Conservation (phyloP, 2,888 invertebrate genomes). For the Ormyrus pomaceus region DNA sequence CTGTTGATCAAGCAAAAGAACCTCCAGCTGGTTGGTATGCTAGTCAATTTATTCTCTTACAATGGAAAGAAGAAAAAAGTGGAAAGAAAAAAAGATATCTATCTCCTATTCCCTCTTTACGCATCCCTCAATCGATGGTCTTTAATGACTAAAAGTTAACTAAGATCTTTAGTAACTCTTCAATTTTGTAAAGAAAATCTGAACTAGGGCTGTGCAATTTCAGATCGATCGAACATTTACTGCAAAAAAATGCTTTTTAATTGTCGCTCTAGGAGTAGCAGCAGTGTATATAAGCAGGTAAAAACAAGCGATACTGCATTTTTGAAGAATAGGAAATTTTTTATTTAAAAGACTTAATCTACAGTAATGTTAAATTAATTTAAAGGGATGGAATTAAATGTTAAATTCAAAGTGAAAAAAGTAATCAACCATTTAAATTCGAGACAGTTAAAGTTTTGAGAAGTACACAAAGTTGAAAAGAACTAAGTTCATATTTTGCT, state of each 20-base stretch:
- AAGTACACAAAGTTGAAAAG: background rate
- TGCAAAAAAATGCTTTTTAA: conserved; percentile 27
- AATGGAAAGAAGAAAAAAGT: conserved; percentile 39
- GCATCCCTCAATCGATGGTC: conserved; percentile 46
- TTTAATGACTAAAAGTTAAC: conserved; percentile 56
- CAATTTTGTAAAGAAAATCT: conserved; percentile 38
- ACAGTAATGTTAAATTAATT: background rate
- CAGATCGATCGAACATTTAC: conserved; percentile 38
- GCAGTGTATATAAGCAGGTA: conserved; percentile 33
- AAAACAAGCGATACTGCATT: conserved; percentile 18
- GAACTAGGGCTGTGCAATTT: conserved; percentile 56
- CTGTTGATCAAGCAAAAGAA: conserved; percentile 56
- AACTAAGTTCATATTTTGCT: conserved; percentile 8
- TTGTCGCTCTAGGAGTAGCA: conserved; percentile 2
- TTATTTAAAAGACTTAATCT: background rate
- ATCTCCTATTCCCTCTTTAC: conserved; percentile 12
- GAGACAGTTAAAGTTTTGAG: background rate
- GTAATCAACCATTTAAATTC: too few species aligned
- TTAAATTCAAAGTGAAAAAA: background rate
- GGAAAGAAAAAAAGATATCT: conserved; percentile 39
- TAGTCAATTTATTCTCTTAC: conserved; percentile 60
- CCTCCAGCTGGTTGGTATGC: conserved; percentile 54
- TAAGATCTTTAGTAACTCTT: conserved; percentile 47
- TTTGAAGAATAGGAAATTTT: background rate
- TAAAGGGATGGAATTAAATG: background rate